phyloP scores from a whole-genome alignment of 2,113 vertebrate species.

The Thamnaconus septentrionalis region DNA sequence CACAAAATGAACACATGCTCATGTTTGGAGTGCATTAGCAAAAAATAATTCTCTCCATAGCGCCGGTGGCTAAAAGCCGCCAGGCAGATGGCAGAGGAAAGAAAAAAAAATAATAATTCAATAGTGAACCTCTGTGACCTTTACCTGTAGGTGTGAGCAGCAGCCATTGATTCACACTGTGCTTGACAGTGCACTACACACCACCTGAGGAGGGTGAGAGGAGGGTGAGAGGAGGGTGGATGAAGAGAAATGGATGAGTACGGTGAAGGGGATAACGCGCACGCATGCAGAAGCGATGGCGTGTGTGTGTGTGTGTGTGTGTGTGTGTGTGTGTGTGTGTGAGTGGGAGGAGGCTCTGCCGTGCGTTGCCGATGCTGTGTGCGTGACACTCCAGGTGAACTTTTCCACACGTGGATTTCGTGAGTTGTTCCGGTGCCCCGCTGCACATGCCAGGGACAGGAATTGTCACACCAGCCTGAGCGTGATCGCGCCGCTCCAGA shows the following conservation, averaged over 20 bases:
- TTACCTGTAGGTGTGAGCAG: conserved; percentile 75
- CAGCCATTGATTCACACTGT: conserved; percentile 73
- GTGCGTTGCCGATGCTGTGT: conserved; percentile 30
- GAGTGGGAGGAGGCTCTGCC: conserved; percentile 51
- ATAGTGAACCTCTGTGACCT: conserved; percentile 77
- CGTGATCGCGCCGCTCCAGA: too few relatives aligned
- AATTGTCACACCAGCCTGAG: conserved; percentile 37
- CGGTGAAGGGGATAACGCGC: conserved; percentile 46
- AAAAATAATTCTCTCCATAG: conserved; percentile 64
- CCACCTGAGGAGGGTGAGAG: conserved; percentile 67
- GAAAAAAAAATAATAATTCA: conserved; percentile 79
- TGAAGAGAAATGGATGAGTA: conserved; percentile 63
- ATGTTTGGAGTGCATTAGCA: conserved; percentile 63
- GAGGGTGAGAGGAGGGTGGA: conserved; percentile 55
- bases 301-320: conserved; percentile 27
- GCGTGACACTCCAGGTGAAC: conserved; percentile 44
- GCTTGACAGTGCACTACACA: conserved; percentile 73
- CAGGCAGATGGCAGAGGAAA: conserved; percentile 74
- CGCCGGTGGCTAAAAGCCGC: conserved; percentile 72
- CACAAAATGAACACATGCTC: conserved; percentile 26
- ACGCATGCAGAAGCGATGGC: conserved; percentile 14
- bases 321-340: conserved; percentile 25
- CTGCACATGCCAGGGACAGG: conserved; percentile 1
- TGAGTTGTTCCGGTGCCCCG: conserved; percentile 23
- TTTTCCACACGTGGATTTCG: conserved; percentile 33